These are phyloP conservation scores for Sitta europaea DNA, from an alignment of 2,113 vertebrate species.

Conservation along the genomic window DNA sequence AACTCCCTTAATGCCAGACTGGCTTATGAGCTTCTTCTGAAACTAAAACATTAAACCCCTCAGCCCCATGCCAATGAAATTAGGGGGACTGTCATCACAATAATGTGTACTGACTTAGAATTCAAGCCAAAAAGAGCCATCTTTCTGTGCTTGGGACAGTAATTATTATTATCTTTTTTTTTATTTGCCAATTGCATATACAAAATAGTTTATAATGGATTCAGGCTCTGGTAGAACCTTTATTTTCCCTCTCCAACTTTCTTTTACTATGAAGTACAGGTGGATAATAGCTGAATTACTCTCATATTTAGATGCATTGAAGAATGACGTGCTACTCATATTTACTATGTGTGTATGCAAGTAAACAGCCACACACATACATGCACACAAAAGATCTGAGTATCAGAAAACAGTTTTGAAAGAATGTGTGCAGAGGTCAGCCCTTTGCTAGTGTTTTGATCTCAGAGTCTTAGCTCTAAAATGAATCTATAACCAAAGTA, in stretches of 20 bases:
- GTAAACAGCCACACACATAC: background rate
- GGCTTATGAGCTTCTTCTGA: background rate
- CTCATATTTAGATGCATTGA: background rate
- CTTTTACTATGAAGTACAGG: background rate
- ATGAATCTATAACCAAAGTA: slow-evolving; percentile 53
- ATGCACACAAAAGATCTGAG: background rate
- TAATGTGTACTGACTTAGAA: background rate
- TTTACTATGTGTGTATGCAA: background rate
- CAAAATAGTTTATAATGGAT: background rate
- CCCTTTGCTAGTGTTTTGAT: slow-evolving; percentile 62
- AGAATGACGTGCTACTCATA: background rate
- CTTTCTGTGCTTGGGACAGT: background rate
- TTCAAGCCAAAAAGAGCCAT: background rate
- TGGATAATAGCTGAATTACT: background rate
- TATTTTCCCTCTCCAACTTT: background rate
- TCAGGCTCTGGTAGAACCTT: background rate
- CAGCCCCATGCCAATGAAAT: background rate
- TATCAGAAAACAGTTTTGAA: slow-evolving; percentile 55
- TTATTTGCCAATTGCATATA: background rate
- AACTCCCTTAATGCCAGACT: background rate
- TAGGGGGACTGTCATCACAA: background rate
- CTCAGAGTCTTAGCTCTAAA: slow-evolving; percentile 33
- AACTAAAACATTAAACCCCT: background rate
- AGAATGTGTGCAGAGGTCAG: slow-evolving; percentile 40
- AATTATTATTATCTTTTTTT: background rate